A percentile compares a stretch with the other conserved stretches of the same genome.
Conservation (phyloP, 2,888 invertebrate genomes). For the Macrophya annulata region DNA sequence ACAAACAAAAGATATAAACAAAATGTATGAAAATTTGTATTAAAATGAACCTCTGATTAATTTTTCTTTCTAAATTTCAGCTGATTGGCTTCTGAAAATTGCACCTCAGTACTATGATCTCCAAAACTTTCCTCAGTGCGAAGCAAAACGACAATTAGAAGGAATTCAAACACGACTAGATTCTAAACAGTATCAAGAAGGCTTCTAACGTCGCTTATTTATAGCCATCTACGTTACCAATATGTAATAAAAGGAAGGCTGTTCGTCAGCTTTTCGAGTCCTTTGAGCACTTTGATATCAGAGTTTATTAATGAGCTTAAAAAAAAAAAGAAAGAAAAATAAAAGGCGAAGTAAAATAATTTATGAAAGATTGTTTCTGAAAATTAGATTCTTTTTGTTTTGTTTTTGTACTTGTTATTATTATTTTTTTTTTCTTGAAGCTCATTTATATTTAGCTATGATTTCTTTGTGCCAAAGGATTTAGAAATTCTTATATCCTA, state of each 20-base stretch:
- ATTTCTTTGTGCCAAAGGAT: slow-evolving; percentile 5
- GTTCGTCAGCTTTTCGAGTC: background rate
- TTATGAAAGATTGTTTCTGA: background rate
- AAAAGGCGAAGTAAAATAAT: background rate
- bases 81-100: slow-evolving; percentile 96
- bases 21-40: background rate
- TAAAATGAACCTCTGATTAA: background rate
- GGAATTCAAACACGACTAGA: slow-evolving; percentile 93
- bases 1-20: slow-evolving; percentile 53
- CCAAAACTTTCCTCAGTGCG: slow-evolving; percentile 98
- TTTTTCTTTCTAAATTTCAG: slow-evolving; percentile 79
- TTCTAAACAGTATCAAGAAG: slow-evolving; percentile 93
- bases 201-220: slow-evolving; percentile 84
- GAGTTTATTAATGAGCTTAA: background rate
- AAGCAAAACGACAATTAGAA: slow-evolving; percentile 96
- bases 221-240: slow-evolving; percentile 24
- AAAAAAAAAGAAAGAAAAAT: background rate
- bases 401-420: no score
- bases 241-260: slow-evolving; percentile 13
- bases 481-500: background rate
- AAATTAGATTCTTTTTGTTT: background rate
- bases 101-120: slow-evolving; percentile 99
- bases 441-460: background rate
- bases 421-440: background rate
- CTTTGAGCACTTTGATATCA: background rate